These are phyloP conservation scores for Papilio dardanus DNA, from an alignment of 1,140 invertebrate species.

Conservation along the genomic window DNA sequence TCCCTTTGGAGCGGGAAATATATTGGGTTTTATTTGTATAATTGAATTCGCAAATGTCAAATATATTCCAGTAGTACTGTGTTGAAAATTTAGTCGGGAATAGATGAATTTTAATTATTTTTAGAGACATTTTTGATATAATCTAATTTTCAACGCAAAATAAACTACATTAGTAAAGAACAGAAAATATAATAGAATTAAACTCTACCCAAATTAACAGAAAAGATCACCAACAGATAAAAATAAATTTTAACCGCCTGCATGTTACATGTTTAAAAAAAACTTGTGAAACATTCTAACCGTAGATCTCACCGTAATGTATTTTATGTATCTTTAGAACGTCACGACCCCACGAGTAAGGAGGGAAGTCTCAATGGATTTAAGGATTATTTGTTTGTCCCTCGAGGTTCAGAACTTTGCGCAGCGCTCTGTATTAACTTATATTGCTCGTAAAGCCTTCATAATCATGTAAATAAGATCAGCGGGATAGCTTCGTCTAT, in stretches of 20 bases:
- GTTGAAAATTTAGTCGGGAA: background rate
- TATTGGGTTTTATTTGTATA: constrained; percentile 5
- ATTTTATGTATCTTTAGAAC: constrained; percentile 30
- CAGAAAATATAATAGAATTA: no score
- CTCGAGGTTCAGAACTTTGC: constrained; percentile 60
- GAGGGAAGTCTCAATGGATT: constrained; percentile 52
- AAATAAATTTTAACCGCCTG: background rate
- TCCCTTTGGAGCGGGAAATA: background rate
- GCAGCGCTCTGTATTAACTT: constrained; percentile 51
- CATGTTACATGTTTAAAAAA: background rate
- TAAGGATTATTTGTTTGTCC: constrained; percentile 66
- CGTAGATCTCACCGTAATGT: background rate
- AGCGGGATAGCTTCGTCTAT: background rate
- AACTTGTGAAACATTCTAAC: background rate
- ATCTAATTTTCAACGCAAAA: no score
- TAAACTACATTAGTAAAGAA: no score
- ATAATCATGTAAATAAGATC: constrained; percentile 28
- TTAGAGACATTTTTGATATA: background rate
- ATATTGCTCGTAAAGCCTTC: constrained; percentile 49
- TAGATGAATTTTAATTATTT: background rate
- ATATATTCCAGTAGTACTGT: background rate
- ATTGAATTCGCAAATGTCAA: background rate
- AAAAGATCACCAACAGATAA: background rate
- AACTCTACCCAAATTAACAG: background rate
- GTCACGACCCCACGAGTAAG: constrained; percentile 51